Base-by-base conservation (phyloP, 2,113 vertebrate genomes). In the Elachura formosa region DNA sequence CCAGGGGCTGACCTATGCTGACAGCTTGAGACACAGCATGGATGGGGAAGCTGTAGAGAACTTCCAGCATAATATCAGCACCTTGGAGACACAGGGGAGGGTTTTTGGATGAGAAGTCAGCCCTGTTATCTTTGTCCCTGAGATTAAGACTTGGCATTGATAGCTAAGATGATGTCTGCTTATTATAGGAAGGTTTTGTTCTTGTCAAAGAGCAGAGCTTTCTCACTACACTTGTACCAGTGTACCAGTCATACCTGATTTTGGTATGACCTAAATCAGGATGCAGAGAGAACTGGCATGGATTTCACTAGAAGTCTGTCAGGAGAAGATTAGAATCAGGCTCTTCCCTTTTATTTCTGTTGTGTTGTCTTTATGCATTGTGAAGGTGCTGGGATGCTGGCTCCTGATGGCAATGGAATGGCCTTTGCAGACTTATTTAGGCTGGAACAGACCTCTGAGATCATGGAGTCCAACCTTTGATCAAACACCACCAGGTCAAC, bases 211-310 rank as follows among this genome's bases (percentile, higher is more conserved):
- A 48, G 10, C 31, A 72, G 34, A 66, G 4, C 12, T 36, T 74
- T 86, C 48, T 84, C 0, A 0, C 20, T 59, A 1, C 0, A 1
- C 12, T 84, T 66, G 46, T 54, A 38, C 23, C 25, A 12, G 33
- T 49, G 68, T 23, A n/a, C n/a, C n/a, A n/a, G n/a, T n/a, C n/a
- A n/a, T n/a, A n/a, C n/a, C n/a, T n/a, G n/a, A n/a, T n/a, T n/a
- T n/a, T 54, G 40, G 3, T n/a, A 10, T 6, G 40, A 77, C 51
- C 24, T 84, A 40, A 75, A 85, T 52, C 7, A 14, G 33, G 62
- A 51, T 74, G 18, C 40, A 68, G 36, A 84, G 21, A 43, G 23
- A 48, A 21, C 26, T 36, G 4, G 1, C 7, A 4, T 21, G 31
- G 28, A 48, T 38, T 72, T 84, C 4, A 2, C 2, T 2, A 33